Conservation (phyloP, 2,797 vertebrate genomes). For the Falco biarmicus region DNA sequence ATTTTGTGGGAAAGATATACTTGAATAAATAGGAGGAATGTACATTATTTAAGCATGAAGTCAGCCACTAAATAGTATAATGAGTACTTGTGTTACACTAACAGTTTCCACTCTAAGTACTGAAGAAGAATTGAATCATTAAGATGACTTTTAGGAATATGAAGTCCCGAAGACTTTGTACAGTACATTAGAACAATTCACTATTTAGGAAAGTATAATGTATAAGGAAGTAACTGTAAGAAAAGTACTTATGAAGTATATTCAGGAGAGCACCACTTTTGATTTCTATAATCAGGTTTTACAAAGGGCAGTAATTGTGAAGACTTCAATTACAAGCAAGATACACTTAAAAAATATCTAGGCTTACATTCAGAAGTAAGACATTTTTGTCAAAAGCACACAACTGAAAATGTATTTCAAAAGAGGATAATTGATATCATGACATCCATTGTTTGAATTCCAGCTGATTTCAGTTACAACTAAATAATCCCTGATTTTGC, state of each 20-base stretch:
- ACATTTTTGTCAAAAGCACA: neutral
- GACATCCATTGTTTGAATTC: neutral
- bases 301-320: neutral
- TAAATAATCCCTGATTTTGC: neutral
- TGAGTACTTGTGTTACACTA: neutral
- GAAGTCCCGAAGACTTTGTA: neutral
- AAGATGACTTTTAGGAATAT: neutral
- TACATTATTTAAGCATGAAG: neutral
- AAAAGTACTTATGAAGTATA: neutral
- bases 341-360: neutral
- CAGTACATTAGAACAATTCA: neutral
- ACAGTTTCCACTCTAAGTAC: neutral
- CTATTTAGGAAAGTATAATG: neutral
- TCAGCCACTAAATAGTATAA: neutral
- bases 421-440: neutral
- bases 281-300: neutral
- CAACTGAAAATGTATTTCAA: neutral
- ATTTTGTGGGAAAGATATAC: neutral
- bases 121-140: neutral
- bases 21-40: neutral
- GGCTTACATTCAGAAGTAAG: neutral
- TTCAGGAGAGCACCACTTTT: neutral
- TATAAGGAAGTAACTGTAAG: neutral
- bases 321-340: neutral
- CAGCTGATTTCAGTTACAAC: neutral